Evolutionary conservation across 2,113 vertebrate species (phyloP).

Genomic region (Sitta europaea): DNA sequence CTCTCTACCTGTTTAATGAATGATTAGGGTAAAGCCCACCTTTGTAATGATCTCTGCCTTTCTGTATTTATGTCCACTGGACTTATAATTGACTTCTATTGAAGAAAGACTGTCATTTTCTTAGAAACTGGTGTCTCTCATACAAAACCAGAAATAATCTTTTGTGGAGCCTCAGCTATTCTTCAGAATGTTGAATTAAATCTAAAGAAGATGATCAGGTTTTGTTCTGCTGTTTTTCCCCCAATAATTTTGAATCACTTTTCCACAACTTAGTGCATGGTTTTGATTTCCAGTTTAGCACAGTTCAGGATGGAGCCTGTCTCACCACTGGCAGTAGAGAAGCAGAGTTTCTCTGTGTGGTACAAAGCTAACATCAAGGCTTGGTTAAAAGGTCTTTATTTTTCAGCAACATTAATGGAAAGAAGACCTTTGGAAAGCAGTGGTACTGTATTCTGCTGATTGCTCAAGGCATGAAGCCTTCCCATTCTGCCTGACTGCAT

Average conservation of each 20-base stretch:
- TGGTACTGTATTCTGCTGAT: not conserved
- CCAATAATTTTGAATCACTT: not conserved
- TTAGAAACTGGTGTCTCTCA: not conserved
- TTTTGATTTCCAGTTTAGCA: not conserved
- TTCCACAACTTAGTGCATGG: not conserved
- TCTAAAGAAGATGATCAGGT: not conserved
- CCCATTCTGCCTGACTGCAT: conserved; percentile 44
- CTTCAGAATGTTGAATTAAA: not conserved
- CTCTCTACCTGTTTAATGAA: not conserved
- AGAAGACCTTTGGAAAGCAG: not conserved
- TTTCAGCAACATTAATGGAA: not conserved
- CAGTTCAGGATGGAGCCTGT: not conserved
- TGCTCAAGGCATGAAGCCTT: not conserved
- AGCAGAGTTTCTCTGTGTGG: not conserved
- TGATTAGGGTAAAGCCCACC: not conserved
- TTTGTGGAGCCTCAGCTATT: not conserved
- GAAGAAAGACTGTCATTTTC: not conserved
- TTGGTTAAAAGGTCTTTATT: not conserved
- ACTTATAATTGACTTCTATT: not conserved
- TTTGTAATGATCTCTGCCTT: not conserved
- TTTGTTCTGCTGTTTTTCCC: not conserved
- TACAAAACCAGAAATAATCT: not conserved
- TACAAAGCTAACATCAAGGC: not conserved
- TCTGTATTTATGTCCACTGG: not conserved
- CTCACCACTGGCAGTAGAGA: not conserved